Evolutionary conservation across 2,888 invertebrate species (phyloP).

Genomic region (Caenorhabditis sp.): DNA sequence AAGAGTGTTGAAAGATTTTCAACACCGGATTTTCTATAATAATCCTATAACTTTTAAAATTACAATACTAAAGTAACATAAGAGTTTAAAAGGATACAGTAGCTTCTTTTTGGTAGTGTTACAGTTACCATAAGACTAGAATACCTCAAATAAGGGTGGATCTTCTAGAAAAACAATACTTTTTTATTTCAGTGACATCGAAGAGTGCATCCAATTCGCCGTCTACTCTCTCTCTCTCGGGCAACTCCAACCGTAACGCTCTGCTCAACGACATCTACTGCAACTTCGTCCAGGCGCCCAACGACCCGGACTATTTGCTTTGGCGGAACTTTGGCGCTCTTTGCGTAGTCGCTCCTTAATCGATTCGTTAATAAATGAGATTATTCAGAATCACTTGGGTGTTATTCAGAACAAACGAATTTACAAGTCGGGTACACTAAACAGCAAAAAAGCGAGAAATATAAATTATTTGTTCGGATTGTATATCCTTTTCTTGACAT

Average conservation of each 20-base stretch:
- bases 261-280: constrained; percentile 35
- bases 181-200: constrained; percentile 37
- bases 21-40: no score
- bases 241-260: not conserved
- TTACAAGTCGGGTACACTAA: no score
- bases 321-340: constrained; percentile 37
- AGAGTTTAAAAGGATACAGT: no score
- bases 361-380: not conserved
- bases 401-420: no score
- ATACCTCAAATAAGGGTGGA: no score
- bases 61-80: no score
- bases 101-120: no score
- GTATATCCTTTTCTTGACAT: constrained; percentile 80
- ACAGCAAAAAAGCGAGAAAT: not conserved
- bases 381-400: no score
- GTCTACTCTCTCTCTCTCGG: not conserved
- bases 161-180: no score
- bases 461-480: constrained; percentile 77
- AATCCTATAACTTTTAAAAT: no score
- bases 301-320: constrained; percentile 8
- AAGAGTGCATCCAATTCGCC: constrained; percentile 25
- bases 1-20: no score
- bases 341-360: constrained; percentile 20
- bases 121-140: no score
- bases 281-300: constrained; percentile 13